Conservation (phyloP, 1,140 invertebrate species). For the Drosophila nasuta region DNA sequence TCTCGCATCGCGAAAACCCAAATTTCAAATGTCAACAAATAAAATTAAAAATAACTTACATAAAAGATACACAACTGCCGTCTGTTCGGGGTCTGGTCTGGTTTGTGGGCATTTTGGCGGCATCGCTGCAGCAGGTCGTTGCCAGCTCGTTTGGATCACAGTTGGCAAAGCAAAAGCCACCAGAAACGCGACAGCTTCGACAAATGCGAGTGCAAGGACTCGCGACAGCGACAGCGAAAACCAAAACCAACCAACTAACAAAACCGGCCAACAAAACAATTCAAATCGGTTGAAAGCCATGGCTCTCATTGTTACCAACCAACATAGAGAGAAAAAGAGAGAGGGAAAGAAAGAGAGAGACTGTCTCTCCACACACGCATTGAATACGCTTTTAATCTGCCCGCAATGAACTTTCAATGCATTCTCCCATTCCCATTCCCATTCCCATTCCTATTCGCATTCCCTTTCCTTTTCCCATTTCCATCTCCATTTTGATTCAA, state of each 20-base stretch:
- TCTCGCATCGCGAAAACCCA: conserved; percentile 10
- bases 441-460: neutral
- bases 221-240: conserved; percentile 22
- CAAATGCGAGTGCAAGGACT: conserved; percentile 18
- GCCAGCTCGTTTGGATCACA: neutral
- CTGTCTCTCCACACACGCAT: neutral
- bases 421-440: neutral
- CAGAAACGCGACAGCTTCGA: conserved; percentile 11
- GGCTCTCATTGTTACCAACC: conserved; percentile 13
- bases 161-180: conserved; percentile 15
- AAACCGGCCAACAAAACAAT: conserved; percentile 45
- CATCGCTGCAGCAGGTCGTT: neutral
- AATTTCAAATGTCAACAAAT: conserved; percentile 47
- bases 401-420: conserved; percentile 2
- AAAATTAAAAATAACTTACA: conserved; percentile 59
- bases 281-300: conserved; percentile 46
- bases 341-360: no score
- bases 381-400: conserved; percentile 23
- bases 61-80: conserved; percentile 22
- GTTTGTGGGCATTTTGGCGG: no score
- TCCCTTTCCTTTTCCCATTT: neutral
- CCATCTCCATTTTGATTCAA: neutral
- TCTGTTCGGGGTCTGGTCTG: neutral
- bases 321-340: neutral
- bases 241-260: conserved; percentile 35